Evolutionary conservation across 2,113 vertebrate species (phyloP).

Genomic region (Gasterosteus aculeatus): DNA sequence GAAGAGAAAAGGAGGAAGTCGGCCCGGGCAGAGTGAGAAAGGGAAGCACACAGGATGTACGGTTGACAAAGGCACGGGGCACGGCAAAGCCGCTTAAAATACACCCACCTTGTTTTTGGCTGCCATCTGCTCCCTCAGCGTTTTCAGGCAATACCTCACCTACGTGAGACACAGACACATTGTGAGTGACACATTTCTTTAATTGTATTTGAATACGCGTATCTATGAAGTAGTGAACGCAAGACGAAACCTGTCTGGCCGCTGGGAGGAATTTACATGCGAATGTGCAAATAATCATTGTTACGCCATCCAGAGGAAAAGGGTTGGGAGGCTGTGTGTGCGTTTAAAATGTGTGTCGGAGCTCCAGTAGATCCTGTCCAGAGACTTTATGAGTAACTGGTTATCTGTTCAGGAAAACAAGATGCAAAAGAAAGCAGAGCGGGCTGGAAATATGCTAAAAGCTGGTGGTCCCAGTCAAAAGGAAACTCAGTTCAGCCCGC

Average conservation of each 20-base stretch:
- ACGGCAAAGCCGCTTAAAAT: constrained; percentile 9
- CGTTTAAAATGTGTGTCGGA: background rate
- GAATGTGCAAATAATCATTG: constrained; percentile 10
- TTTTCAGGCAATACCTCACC: constrained; percentile 84
- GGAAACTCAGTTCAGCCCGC: constrained; percentile 14
- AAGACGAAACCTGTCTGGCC: constrained; percentile 1
- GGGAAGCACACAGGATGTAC: constrained; percentile 37
- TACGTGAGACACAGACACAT: constrained; percentile 48
- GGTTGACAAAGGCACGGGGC: constrained; percentile 31
- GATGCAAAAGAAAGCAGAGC: constrained; percentile 8
- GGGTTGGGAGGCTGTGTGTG: background rate
- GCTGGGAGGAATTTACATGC: constrained; percentile 24
- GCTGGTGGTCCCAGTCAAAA: constrained; percentile 11
- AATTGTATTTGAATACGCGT: background rate
- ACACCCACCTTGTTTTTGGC: constrained; percentile 77
- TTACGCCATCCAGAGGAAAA: background rate
- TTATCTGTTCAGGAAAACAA: constrained; percentile 25
- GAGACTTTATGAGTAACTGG: constrained; percentile 30
- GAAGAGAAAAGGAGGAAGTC: constrained; percentile 45
- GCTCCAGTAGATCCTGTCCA: background rate
- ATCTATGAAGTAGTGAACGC: background rate
- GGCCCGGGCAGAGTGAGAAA: constrained; percentile 12
- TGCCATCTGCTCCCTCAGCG: constrained; percentile 83
- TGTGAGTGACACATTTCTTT: background rate
- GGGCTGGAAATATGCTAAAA: background rate